Evolutionary conservation across 2,797 vertebrate genomes (phyloP).

Genomic region (Falco peregrinus): DNA sequence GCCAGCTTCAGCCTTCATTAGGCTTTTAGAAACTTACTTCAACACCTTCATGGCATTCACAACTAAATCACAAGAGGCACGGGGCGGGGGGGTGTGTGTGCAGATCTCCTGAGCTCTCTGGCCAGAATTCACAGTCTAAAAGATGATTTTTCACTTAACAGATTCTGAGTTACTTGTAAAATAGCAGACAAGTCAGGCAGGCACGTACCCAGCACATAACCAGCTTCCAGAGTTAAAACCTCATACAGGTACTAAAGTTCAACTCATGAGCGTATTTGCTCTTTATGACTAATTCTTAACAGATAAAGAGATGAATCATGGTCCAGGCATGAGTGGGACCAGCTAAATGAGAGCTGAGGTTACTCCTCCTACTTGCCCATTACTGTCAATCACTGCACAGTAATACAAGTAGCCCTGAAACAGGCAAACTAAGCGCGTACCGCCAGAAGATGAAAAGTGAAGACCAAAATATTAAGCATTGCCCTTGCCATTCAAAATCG

Average conservation of each 20-base stretch:
- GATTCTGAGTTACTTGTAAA: background rate
- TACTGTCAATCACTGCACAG: background rate
- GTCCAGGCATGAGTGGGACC: background rate
- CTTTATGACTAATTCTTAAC: constrained; percentile 10
- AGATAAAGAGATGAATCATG: constrained; percentile 56
- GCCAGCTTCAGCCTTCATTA: background rate
- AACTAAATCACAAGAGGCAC: background rate
- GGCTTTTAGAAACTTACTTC: background rate
- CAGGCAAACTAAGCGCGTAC: rapidly evolving
- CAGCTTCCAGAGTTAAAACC: background rate
- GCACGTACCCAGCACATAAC: background rate
- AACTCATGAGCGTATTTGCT: background rate
- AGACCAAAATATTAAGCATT: background rate
- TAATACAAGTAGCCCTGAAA: background rate
- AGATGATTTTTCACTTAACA: background rate
- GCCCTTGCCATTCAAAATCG: background rate
- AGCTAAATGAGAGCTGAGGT: background rate
- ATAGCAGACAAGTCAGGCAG: background rate
- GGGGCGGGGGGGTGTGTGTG: no score
- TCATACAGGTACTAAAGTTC: constrained; percentile 39
- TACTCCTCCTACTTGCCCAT: background rate
- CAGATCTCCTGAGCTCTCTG: background rate
- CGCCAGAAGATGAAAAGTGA: background rate
- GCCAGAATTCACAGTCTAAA: background rate
- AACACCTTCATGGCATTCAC: background rate